phyloP scores from a whole-genome alignment of 2,888 invertebrate species.

The Melanargia galathea region DNA sequence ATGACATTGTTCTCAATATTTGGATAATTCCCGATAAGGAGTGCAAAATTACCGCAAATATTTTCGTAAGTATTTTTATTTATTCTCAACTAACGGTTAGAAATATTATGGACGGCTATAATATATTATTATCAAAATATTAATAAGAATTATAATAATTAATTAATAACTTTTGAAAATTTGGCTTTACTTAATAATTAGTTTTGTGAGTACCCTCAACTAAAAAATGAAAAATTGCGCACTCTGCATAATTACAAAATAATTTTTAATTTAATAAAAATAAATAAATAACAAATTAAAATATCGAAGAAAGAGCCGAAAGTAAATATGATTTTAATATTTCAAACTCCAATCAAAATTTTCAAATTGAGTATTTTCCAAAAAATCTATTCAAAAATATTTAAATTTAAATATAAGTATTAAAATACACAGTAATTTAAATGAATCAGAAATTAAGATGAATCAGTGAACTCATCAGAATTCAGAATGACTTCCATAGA shows the following conservation, averaged over 20 bases:
- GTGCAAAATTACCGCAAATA: constrained; percentile 76
- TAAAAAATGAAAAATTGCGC: background rate
- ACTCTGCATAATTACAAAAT: background rate
- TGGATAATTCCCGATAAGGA: constrained; percentile 79
- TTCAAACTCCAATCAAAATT: too few relatives aligned
- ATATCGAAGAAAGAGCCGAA: too few relatives aligned
- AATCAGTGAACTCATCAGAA: constrained; percentile 40
- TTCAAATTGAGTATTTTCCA: background rate
- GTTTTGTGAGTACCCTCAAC: background rate
- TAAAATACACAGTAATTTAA: too few relatives aligned
- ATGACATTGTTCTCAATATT: constrained; percentile 73
- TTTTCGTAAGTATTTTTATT: constrained; percentile 72
- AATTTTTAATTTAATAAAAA: background rate
- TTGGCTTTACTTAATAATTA: background rate
- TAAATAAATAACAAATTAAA: background rate
- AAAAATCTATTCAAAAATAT: background rate
- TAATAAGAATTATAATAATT: background rate
- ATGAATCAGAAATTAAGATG: constrained; percentile 44
- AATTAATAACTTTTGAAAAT: background rate
- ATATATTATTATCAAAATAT: background rate
- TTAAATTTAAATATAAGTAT: too few relatives aligned
- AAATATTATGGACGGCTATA: background rate
- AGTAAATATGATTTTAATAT: too few relatives aligned
- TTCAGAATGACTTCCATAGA: constrained; percentile 49
- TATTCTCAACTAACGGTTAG: background rate